phyloP scores from a whole-genome alignment of 2,113 vertebrate genomes.

The Australoheros scitulus region DNA sequence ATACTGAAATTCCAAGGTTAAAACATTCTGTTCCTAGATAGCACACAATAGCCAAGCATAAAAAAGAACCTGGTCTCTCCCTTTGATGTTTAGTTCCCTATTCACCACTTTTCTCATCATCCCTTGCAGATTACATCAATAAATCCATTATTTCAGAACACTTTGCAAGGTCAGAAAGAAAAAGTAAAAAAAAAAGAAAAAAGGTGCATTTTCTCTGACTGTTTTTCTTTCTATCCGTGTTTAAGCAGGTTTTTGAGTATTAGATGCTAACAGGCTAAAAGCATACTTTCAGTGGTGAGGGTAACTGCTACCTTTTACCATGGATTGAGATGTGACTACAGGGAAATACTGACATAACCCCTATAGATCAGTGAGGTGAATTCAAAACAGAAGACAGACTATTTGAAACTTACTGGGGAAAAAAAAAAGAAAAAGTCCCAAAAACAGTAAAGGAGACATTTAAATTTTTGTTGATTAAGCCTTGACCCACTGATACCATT shows the following conservation, averaged over 20 bases:
- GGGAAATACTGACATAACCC: not conserved
- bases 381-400: not conserved
- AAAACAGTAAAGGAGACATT: not conserved
- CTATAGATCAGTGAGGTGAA: not conserved
- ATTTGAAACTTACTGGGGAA: not conserved
- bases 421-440: not conserved
- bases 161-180: not conserved
- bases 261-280: not conserved
- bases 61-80: not conserved
- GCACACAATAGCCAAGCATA: not conserved
- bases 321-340: not conserved
- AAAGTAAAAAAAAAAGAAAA: not conserved
- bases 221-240: not conserved
- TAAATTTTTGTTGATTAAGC: not conserved
- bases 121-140: conserved; percentile 1
- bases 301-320: not conserved
- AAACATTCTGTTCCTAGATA: not conserved
- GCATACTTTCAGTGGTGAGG: not conserved
- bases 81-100: not conserved
- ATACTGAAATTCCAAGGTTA: not conserved
- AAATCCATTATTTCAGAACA: conserved; percentile 1
- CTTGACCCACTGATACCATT: not conserved
- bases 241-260: not conserved
- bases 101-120: conserved; percentile 8
- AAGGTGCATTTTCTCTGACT: not conserved